phyloP scores from a whole-genome alignment of 2,797 vertebrate species.

The Enteromius trimaculatus region DNA sequence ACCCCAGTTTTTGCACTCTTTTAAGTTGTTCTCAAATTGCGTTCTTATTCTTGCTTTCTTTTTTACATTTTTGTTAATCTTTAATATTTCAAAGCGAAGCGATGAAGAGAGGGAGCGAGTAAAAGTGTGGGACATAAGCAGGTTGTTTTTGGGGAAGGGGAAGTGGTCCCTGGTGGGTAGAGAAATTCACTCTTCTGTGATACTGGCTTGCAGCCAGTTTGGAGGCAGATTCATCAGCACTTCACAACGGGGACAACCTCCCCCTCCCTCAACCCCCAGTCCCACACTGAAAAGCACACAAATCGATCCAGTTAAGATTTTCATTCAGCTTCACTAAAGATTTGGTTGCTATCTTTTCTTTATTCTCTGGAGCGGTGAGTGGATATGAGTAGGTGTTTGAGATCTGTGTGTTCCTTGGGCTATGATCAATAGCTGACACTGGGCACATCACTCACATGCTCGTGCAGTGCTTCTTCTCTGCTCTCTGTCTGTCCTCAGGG shows the following conservation, averaged over 20 bases:
- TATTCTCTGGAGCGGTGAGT: conserved; percentile 37
- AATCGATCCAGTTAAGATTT: conserved; percentile 59
- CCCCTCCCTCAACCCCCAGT: neutral
- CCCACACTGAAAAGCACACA: conserved; percentile 52
- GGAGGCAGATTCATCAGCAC: conserved; percentile 48
- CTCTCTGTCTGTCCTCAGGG: conserved; percentile 36
- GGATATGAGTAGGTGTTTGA: conserved; percentile 43
- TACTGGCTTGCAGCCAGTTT: conserved; percentile 49
- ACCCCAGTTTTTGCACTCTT: neutral
- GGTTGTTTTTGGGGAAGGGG: conserved; percentile 35
- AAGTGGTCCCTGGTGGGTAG: conserved; percentile 33
- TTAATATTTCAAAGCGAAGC: conserved; percentile 17
- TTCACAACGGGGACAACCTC: conserved; percentile 25
- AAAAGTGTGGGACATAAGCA: conserved; percentile 9
- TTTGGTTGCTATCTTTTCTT: conserved; percentile 25
- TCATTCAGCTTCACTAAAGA: conserved; percentile 57
- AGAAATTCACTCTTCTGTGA: conserved; percentile 46
- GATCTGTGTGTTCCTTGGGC: conserved; percentile 54
- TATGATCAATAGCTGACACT: conserved; percentile 76
- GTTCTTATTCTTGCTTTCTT: too few species aligned
- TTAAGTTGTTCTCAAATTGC: neutral
- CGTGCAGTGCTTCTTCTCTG: conserved; percentile 70
- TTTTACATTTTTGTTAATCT: neutral
- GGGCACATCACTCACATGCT: conserved; percentile 73
- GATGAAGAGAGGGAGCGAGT: conserved; percentile 27